Percentiles rank a stretch among this genome's conserved stretches.
phyloP scores from a whole-genome alignment of 35 echinoderm and acorn worm genomes.

The Holothuria glaberrima region DNA sequence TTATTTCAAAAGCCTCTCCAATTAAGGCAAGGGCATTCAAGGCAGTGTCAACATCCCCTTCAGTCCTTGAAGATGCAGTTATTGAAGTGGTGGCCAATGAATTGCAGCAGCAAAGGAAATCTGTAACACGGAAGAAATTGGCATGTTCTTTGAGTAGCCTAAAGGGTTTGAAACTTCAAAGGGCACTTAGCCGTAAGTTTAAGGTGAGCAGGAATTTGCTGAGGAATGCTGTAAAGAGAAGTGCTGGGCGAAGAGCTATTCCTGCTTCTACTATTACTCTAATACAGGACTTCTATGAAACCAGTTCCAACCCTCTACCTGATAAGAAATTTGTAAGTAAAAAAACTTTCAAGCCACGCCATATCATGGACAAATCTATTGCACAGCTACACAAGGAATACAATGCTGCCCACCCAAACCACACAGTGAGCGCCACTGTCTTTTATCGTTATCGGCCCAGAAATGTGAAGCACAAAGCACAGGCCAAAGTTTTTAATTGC shows the following conservation, averaged over 20 bases:
- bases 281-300: constrained; percentile 50
- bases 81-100: neutral
- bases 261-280: constrained; percentile 13
- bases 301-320: constrained; percentile 27
- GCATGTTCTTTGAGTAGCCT: neutral
- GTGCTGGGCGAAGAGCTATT: constrained; percentile 14
- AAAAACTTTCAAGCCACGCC: constrained; percentile 29
- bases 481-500: constrained; percentile 45
- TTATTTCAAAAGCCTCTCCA: constrained; percentile 48
- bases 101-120: neutral
- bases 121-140: neutral
- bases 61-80: neutral
- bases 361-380: constrained; percentile 59
- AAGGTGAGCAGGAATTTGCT: constrained; percentile 5
- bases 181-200: neutral
- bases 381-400: constrained; percentile 51
- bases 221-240: constrained; percentile 33
- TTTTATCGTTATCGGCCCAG: constrained; percentile 57
- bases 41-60: neutral
- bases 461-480: constrained; percentile 59
- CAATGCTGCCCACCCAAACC: constrained; percentile 46
- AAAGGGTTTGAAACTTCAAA: neutral
- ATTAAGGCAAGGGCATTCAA: constrained; percentile 21
- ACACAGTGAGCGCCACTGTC: constrained; percentile 32
- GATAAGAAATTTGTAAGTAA: constrained; percentile 59